These are phyloP conservation scores for Ctenicera cuprea DNA, from an alignment of 2,888 invertebrate species.

Conservation along the genomic window DNA sequence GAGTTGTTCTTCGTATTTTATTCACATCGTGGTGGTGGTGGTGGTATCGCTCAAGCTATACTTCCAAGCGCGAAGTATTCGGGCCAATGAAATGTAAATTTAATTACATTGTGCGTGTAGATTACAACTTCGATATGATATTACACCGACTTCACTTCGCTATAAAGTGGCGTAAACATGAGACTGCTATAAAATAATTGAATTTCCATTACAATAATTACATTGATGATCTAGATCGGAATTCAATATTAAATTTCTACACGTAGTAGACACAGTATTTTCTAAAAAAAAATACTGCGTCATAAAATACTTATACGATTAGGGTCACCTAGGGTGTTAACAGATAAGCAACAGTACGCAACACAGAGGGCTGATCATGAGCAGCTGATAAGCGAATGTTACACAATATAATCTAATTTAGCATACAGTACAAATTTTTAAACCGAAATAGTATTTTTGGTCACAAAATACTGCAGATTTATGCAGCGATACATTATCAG, in stretches of 20 bases:
- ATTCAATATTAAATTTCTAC: background rate
- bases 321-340: too few relatives aligned
- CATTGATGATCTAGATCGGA: constrained; percentile 9
- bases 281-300: too few relatives aligned
- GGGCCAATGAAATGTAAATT: constrained; percentile 54
- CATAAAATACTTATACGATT: too few relatives aligned
- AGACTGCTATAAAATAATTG: constrained; percentile 44
- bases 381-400: too few relatives aligned
- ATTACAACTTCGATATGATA: constrained; percentile 52
- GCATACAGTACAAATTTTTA: too few relatives aligned
- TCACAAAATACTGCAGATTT: too few relatives aligned
- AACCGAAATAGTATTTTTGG: too few relatives aligned
- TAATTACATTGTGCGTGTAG: constrained; percentile 54
- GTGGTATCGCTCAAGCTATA: constrained; percentile 45
- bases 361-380: too few relatives aligned
- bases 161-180: constrained; percentile 46
- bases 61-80: constrained; percentile 44
- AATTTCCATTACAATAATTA: constrained; percentile 44
- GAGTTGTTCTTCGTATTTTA: constrained; percentile 51
- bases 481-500: too few relatives aligned
- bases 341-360: too few relatives aligned
- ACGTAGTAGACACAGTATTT: too few relatives aligned
- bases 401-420: too few relatives aligned
- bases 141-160: constrained; percentile 48
- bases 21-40: constrained; percentile 26